These are phyloP conservation scores for Rachycentron canadum DNA, from an alignment of 2,797 vertebrate species.

Conservation along the genomic window DNA sequence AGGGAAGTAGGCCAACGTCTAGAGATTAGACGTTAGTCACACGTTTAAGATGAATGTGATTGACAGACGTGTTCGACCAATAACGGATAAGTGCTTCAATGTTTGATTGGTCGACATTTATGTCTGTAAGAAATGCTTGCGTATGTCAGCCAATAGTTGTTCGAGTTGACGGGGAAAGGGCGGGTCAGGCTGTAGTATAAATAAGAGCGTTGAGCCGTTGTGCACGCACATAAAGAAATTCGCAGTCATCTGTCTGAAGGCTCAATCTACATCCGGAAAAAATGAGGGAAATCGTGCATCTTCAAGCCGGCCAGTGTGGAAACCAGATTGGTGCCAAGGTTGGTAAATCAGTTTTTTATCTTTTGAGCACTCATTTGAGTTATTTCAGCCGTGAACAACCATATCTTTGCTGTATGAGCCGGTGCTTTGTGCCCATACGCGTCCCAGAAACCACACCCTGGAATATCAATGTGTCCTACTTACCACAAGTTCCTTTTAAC, in stretches of 20 bases:
- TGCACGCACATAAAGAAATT: slow-evolving; percentile 41
- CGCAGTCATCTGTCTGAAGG: rapidly evolving
- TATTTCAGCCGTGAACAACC: rapidly evolving
- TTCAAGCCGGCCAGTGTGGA: slow-evolving; percentile 88
- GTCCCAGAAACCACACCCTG: slow-evolving; percentile 75
- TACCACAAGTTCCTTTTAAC: rapidly evolving
- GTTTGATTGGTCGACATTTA: slow-evolving; percentile 48
- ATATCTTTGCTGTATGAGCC: not conserved
- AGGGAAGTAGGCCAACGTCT: slow-evolving; percentile 61
- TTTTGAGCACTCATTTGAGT: rapidly evolving
- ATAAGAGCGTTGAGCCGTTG: not conserved
- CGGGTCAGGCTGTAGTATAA: slow-evolving; percentile 50
- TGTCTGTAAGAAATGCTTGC: not conserved
- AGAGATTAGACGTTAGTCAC: slow-evolving; percentile 53
- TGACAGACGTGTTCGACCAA: slow-evolving; percentile 64
- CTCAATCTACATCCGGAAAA: not conserved
- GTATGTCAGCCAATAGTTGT: slow-evolving; percentile 63
- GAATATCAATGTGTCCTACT: slow-evolving; percentile 34
- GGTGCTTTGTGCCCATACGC: slow-evolving; percentile 61
- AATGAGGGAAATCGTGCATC: slow-evolving; percentile 90
- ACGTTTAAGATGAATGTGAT: slow-evolving; percentile 58
- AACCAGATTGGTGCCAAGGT: slow-evolving; percentile 91
- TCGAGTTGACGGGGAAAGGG: slow-evolving; percentile 24
- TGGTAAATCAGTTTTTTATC: slow-evolving; percentile 23
- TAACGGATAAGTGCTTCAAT: not conserved